Evolutionary conservation across 2,888 invertebrate species (phyloP), one percentile per base, ranked within the genome.

Genomic region (Cosmia pyralina): DNA sequence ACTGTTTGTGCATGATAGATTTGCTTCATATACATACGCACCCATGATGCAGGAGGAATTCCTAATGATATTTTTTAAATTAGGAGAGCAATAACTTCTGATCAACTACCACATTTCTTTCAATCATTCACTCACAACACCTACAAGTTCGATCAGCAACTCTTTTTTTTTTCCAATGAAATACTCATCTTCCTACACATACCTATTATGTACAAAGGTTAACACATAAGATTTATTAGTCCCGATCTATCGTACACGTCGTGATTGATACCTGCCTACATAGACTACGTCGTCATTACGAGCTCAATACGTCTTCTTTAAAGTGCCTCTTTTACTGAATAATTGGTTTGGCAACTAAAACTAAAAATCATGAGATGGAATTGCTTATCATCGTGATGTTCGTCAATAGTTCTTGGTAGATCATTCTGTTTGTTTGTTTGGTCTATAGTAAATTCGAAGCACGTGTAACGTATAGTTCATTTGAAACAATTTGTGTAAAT

Each of bases 251-350:
- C 74, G 58, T 68, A 65, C 46, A 19, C 60, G 46, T 10, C 13
- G 74, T 71, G 82, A 82, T 82, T 82, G 82, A 82, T 81, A 68
- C 65, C 67, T 72, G 46, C 57, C 59, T 70, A 70, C 60, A 38
- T 70, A 65, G 28, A 70, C 64, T 77, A 70, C 73, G 67, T 65
- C 60, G 55, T 68, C 66, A 73, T 81, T 81, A 81, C 69, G 53
- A 7, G 22, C 13, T 65, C 75, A 41, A 81, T 81, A 69, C 50
- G 34, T 81, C 82, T 81, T 82, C 57, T 57, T 78, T 74, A 65
- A 75, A 66, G 52, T 38, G 28, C 46, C 34, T 68, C 28, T 73
- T 69, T 19, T 28, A 28, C 15, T 68, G 50, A 81, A 64, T 81
- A 81, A 77, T 80, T 64, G 57, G 1, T 81, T 62, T 82, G 74